A percentile compares a stretch with the other conserved stretches of the same genome.
Conservation (phyloP, 2,113 vertebrate species). For the Prietella phreatophila region DNA sequence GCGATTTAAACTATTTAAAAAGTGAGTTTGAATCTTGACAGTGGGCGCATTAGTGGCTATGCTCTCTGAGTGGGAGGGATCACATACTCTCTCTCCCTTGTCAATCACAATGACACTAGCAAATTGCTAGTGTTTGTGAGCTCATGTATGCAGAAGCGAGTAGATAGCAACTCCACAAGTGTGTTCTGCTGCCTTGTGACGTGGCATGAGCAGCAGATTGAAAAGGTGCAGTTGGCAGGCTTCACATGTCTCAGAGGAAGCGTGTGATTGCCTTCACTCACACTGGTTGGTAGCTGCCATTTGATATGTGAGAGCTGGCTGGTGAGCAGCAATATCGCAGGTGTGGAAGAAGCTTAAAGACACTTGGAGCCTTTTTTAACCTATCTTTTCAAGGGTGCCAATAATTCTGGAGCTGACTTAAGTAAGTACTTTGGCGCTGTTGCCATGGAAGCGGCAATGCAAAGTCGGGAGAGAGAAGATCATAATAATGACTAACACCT, state of each 20-base stretch:
- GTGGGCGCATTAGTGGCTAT: too few species aligned
- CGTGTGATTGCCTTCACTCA: neutral
- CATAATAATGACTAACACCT: constrained; percentile 9
- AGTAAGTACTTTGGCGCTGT: constrained; percentile 17
- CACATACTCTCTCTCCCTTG: too few species aligned
- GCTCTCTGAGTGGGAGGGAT: too few species aligned
- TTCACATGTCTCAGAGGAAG: neutral
- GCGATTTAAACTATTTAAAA: too few species aligned
- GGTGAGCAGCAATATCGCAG: neutral
- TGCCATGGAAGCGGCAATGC: constrained; percentile 19
- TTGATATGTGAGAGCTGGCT: neutral
- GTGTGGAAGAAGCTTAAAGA: neutral
- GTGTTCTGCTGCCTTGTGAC: neutral
- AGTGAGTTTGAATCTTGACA: too few species aligned
- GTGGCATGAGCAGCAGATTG: neutral
- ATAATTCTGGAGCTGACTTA: constrained; percentile 1
- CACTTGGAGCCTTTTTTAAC: neutral
- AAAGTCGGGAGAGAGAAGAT: neutral
- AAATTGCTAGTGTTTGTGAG: neutral
- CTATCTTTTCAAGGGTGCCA: constrained; percentile 3
- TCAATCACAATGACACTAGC: too few species aligned
- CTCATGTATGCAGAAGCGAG: neutral
- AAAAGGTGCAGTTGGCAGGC: too few species aligned
- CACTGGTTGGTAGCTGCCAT: neutral
- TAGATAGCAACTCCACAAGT: neutral